These are phyloP conservation scores for Cettia cetti DNA, from an alignment of 2,113 vertebrate genomes.

Conservation along the genomic window DNA sequence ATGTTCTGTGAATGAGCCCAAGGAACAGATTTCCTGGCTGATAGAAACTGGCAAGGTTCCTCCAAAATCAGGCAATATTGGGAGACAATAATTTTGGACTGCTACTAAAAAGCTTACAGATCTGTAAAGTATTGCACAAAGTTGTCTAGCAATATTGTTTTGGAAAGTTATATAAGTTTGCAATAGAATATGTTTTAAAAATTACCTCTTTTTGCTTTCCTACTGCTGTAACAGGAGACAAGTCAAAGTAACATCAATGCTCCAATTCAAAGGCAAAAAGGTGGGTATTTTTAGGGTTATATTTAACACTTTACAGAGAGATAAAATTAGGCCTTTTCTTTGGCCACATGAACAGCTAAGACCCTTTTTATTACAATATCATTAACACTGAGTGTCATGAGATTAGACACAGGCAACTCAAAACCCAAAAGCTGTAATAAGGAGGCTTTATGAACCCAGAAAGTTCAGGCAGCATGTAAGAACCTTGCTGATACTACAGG, in stretches of 20 bases:
- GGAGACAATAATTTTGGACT: conserved; percentile 13
- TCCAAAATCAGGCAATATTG: not conserved
- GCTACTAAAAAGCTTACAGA: not conserved
- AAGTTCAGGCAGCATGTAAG: not conserved
- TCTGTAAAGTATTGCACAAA: not conserved
- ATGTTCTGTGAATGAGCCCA: conserved; percentile 35
- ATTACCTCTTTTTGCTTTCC: not conserved
- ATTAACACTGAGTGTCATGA: not conserved
- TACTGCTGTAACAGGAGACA: not conserved
- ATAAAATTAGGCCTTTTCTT: not conserved
- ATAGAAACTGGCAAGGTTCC: conserved; percentile 2
- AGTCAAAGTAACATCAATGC: not conserved
- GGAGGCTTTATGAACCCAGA: not conserved
- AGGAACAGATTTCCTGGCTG: conserved; percentile 46
- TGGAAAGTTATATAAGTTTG: not conserved
- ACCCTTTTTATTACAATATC: not conserved
- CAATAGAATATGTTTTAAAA: not conserved
- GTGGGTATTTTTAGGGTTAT: not conserved
- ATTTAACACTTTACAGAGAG: not conserved
- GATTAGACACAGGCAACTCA: not conserved
- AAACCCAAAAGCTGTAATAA: not conserved
- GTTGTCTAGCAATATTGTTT: conserved; percentile 2
- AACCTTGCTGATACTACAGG: not conserved
- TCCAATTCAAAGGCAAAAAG: not conserved
- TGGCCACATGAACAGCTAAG: not conserved